Conservation (phyloP, 2,113 vertebrate genomes). For the Erinaceus europaeus region DNA sequence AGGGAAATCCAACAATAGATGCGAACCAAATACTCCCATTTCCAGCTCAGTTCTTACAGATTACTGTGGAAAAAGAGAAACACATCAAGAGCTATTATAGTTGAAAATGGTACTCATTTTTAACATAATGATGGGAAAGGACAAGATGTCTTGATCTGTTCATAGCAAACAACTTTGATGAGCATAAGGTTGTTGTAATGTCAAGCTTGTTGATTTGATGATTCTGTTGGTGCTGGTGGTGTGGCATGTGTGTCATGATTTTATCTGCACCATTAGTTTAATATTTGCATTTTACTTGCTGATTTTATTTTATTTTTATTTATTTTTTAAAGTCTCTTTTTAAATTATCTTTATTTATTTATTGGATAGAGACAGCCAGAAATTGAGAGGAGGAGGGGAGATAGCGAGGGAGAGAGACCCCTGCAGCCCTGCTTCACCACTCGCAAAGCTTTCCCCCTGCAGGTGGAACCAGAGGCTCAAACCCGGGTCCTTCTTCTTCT, state of each 20-base stretch:
- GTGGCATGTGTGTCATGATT: no score
- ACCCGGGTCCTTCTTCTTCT: no score
- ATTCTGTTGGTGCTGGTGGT: neutral
- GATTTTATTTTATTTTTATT: no score
- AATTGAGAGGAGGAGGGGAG: no score
- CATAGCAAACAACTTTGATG: neutral
- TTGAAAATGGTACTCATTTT: neutral
- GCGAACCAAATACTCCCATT: neutral
- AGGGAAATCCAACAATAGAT: neutral
- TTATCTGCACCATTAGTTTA: neutral
- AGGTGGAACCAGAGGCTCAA: no score
- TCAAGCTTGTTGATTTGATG: neutral
- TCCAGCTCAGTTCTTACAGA: neutral
- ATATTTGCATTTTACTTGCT: neutral
- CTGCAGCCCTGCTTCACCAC: no score
- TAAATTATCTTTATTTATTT: no score
- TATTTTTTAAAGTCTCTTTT: no score
- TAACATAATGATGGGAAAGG: neutral
- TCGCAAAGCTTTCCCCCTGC: no score
- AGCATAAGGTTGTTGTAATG: neutral
- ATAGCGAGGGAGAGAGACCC: no score
- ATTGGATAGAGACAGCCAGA: no score
- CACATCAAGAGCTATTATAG: neutral
- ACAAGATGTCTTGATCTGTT: neutral
- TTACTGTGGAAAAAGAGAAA: neutral